Conservation (phyloP, 2,797 vertebrate species). For the Falco naumanni region DNA sequence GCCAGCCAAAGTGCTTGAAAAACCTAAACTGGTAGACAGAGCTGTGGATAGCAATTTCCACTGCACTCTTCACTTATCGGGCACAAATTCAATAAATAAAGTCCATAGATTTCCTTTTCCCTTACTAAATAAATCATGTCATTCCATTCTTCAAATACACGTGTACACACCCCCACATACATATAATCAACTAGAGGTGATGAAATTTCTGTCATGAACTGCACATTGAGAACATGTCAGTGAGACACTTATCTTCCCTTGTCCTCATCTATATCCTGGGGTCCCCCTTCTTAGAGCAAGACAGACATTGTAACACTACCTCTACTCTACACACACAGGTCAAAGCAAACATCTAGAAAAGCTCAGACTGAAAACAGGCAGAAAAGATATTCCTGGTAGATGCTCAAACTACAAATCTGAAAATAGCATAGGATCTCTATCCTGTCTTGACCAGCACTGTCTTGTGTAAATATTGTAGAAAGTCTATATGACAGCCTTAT, state of each 20-base stretch:
- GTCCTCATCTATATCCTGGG: neutral
- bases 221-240: neutral
- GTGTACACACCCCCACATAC: rapidly evolving
- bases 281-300: neutral
- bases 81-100: neutral
- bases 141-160: rapidly evolving
- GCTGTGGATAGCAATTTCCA: neutral
- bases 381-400: neutral
- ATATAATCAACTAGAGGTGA: neutral
- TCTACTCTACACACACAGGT: neutral
- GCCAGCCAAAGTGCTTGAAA: rapidly evolving
- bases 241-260: neutral
- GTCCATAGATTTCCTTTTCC: neutral
- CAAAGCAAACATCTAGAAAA: neutral
- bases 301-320: neutral
- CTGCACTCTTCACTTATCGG: neutral
- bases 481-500: rapidly evolving
- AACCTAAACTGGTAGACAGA: neutral
- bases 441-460: neutral
- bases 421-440: neutral
- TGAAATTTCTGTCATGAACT: neutral
- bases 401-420: neutral
- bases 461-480: neutral
- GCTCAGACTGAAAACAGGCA: neutral
- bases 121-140: neutral